A percentile compares a stretch with the other conserved stretches of the same genome.
Conservation (phyloP, 37 sponge, comb jelly and placozoan species). For the Hexactinellida sp. region DNA sequence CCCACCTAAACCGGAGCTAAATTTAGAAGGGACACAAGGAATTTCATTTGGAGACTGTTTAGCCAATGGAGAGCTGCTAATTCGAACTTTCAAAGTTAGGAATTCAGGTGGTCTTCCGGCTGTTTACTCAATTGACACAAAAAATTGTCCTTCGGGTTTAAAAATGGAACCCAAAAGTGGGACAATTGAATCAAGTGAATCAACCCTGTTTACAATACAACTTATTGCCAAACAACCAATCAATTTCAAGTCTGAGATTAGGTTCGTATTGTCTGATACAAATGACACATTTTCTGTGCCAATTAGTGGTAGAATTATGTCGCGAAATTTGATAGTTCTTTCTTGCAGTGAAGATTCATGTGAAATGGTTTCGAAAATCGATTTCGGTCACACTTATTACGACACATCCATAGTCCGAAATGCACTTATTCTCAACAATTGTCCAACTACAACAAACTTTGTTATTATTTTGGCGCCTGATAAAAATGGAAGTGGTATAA, state of each 20-base stretch:
- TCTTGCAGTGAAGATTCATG: neutral
- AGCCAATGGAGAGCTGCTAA: neutral
- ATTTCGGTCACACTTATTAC: neutral
- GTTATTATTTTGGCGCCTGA: neutral
- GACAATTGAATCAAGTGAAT: neutral
- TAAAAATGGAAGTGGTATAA: neutral
- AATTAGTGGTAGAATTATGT: constrained; percentile 3
- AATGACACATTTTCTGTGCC: neutral
- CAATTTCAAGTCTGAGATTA: neutral
- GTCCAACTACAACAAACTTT: neutral
- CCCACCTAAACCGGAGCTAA: neutral
- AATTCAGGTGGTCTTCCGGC: neutral
- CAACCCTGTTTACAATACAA: neutral
- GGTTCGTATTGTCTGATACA: neutral
- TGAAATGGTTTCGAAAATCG: neutral
- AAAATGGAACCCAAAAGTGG: neutral
- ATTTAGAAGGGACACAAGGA: neutral
- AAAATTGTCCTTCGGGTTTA: neutral
- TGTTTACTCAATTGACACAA: neutral
- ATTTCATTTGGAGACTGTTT: constrained; percentile 10
- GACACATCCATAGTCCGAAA: neutral
- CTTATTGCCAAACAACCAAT: neutral
- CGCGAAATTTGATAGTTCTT: neutral
- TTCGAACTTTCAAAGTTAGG: neutral
- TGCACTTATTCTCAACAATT: neutral